phyloP scores from a whole-genome alignment of 35 echinoderm and acorn worm species.

The Apostichopus parvimensis region DNA sequence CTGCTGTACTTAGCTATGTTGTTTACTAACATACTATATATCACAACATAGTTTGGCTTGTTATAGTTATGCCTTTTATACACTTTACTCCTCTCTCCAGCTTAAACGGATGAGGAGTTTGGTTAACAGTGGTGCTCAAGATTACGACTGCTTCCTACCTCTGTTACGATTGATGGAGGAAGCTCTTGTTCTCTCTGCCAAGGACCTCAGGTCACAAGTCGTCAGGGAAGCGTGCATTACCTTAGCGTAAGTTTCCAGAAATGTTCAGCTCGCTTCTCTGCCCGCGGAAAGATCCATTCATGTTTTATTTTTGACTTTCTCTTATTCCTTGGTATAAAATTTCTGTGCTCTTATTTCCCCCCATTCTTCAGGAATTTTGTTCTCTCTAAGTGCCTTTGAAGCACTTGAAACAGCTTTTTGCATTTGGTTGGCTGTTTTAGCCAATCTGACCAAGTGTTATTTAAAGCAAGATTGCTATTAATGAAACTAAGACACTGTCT shows the following conservation, averaged over 20 bases:
- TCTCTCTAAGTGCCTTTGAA: too few relatives aligned
- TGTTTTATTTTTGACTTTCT: too few relatives aligned
- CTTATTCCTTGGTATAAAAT: too few relatives aligned
- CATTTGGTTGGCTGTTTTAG: too few relatives aligned
- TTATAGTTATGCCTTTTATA: slow-evolving; percentile 14
- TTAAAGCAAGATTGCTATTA: too few relatives aligned
- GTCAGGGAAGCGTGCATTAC: slow-evolving; percentile 94
- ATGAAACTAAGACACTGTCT: too few relatives aligned
- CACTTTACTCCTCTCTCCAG: slow-evolving; percentile 35
- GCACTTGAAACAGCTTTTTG: too few relatives aligned
- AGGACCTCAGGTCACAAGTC: slow-evolving; percentile 96
- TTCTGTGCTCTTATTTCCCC: too few relatives aligned
- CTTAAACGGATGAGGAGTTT: slow-evolving; percentile 85
- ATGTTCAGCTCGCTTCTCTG: too few relatives aligned
- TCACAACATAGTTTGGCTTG: neutral
- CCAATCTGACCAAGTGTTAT: too few relatives aligned
- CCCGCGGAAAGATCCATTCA: too few relatives aligned
- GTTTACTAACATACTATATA: neutral
- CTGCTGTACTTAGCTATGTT: neutral
- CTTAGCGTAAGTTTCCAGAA: slow-evolving; percentile 82
- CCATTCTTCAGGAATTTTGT: too few relatives aligned
- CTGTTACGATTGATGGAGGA: slow-evolving; percentile 78
- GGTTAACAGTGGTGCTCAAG: slow-evolving; percentile 84
- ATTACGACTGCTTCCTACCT: slow-evolving; percentile 86
- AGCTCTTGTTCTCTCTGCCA: slow-evolving; percentile 78